A percentile compares a stretch with the other conserved stretches of the same genome.
These are phyloP conservation scores for Craniophora ligustri DNA, from an alignment of 2,888 invertebrate genomes.

Conservation along the genomic window DNA sequence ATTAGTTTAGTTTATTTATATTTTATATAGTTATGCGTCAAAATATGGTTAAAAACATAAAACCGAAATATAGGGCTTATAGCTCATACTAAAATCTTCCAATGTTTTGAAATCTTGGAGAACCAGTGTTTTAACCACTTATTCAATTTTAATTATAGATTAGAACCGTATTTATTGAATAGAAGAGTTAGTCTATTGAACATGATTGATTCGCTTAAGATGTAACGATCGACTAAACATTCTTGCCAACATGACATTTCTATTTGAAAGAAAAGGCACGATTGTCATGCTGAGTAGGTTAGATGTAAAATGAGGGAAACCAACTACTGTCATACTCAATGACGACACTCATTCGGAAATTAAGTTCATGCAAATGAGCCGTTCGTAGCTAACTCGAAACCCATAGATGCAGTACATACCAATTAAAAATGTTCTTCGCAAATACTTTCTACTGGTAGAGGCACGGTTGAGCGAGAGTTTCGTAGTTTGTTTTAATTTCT, in stretches of 20 bases:
- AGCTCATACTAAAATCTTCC: too few species aligned
- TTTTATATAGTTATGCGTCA: too few species aligned
- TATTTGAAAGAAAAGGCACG: neutral
- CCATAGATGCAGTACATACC: constrained; percentile 52
- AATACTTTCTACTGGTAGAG: constrained; percentile 67
- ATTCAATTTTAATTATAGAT: too few species aligned
- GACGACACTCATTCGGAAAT: constrained; percentile 22
- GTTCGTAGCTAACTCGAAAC: constrained; percentile 19
- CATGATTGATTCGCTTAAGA: neutral
- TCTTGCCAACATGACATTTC: neutral
- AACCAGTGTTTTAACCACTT: too few species aligned
- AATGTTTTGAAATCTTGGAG: too few species aligned
- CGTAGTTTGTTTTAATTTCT: constrained; percentile 78
- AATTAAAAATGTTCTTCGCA: constrained; percentile 70
- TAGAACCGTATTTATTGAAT: too few species aligned
- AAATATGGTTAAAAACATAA: too few species aligned
- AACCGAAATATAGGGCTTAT: too few species aligned
- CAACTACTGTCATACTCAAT: constrained; percentile 18
- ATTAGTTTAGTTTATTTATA: too few species aligned
- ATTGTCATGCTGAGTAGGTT: constrained; percentile 31
- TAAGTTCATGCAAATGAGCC: constrained; percentile 46
- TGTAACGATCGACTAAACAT: neutral
- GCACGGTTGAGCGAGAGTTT: constrained; percentile 56
- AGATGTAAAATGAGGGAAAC: constrained; percentile 32
- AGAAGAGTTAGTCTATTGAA: too few species aligned